Evolutionary conservation across 2,113 vertebrate species (phyloP), one percentile per base, ranked within the genome.

Genomic region (Oncorhynchus nerka): DNA sequence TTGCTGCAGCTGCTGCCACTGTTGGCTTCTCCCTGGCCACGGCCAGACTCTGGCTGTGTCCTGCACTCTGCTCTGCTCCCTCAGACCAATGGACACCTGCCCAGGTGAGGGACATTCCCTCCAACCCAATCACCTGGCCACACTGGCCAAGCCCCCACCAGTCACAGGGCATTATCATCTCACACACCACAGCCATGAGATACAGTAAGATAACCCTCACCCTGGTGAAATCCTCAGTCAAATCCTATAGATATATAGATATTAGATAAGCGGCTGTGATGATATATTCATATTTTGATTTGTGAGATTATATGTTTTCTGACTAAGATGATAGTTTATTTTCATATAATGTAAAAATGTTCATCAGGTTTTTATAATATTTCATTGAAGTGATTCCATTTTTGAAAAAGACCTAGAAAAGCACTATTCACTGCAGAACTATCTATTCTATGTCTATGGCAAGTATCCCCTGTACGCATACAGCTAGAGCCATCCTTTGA

Each of bases 1-100:
- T 73, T 79, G 75, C 83, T 79, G 45, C 81, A 89, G 88, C 92
- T 93, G 81, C 87, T 87, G 64, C 89, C 89, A 84, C 83, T 93
- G 68, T 32, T 90, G 83, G 9, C 68, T 45, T 69, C 39, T 78
- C 75, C 87, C 75, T 81, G 67, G 61, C 55, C 69, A 19, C 51
- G 76, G 70, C 26, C 76, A 77, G 68, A 79, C 79, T 78, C 72
- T 83, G 74, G 13, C 45, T 86, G 70, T 61, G 66, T 72, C 64
- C 39, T 16, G 68, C 8, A n/a, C 76, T 80, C 51, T 22, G 48
- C 30, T 79, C 39, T 68, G 75, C 30, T 4, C 2, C 68, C 71
- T 32, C 22, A 81, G 78, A 71, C 71, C 73, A 79, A 68, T 70
- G 49, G 79, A 84, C 75, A 86, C 84, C 80, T 86, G 81, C 68